A percentile compares a stretch with the other conserved stretches of the same genome.
Conservation (phyloP, 2,888 invertebrate species). For the Mechanitis messenoides region DNA sequence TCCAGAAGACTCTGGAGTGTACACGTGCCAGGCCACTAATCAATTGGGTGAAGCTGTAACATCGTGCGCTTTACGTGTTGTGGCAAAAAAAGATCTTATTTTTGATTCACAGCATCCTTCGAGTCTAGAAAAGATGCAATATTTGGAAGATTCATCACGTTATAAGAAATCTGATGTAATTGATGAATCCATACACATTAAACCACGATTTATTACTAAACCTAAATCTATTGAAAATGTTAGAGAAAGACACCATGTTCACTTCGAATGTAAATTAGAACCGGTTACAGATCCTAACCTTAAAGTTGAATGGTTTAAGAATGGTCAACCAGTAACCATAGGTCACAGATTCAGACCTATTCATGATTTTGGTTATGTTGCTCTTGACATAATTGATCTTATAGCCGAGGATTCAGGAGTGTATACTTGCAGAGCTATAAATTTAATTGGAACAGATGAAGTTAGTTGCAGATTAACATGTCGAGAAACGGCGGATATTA, state of each 20-base stretch:
- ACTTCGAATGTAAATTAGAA: conserved; percentile 98
- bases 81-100: conserved; percentile 91
- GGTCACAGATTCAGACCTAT: conserved; percentile 97
- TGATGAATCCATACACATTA: conserved; percentile 88
- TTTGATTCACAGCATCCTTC: conserved; percentile 94
- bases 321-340: conserved; percentile 94
- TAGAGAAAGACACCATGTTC: conserved; percentile 93
- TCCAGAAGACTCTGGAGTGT: conserved; percentile 97
- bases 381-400: conserved; percentile 95
- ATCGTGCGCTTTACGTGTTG: conserved; percentile 91
- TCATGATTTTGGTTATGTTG: conserved; percentile 99
- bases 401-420: conserved; percentile 97
- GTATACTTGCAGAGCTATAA: conserved; percentile 95
- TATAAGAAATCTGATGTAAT: conserved; percentile 88
- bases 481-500: conserved; percentile 86
- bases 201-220: conserved; percentile 89
- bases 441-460: conserved; percentile 92
- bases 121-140: conserved; percentile 93
- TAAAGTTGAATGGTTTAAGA: conserved; percentile 97
- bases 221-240: conserved; percentile 91
- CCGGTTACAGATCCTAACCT: conserved; percentile 97
- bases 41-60: conserved; percentile 96
- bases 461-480: conserved; percentile 84
- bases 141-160: conserved; percentile 90
- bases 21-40: conserved; percentile 96